Evolutionary conservation across 2,113 vertebrate genomes (phyloP).

Genomic region (Callaeas wilsoni): DNA sequence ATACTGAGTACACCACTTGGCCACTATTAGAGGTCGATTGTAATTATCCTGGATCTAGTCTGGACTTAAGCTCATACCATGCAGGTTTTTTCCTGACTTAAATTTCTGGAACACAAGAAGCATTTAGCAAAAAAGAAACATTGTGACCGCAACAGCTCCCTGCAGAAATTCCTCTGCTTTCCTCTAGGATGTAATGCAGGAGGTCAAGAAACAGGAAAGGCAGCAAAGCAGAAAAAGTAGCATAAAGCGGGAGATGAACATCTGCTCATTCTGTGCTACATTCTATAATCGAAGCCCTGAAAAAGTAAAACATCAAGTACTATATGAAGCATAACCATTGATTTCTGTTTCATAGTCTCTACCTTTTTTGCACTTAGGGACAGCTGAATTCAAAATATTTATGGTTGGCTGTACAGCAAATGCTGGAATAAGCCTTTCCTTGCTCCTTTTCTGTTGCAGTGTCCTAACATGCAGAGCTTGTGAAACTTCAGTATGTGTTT

Average conservation of each 20-base stretch:
- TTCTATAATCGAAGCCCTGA: conserved; percentile 17
- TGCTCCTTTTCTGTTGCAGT: not conserved
- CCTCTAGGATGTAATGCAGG: not conserved
- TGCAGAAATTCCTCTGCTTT: not conserved
- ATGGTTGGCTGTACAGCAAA: conserved; percentile 19
- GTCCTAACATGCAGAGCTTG: conserved; percentile 1
- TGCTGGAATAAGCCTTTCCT: conserved; percentile 11
- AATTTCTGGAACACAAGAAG: not conserved
- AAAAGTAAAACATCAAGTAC: not conserved
- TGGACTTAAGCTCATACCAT: not conserved
- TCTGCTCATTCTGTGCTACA: not conserved
- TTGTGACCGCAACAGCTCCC: not conserved
- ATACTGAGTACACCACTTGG: not conserved
- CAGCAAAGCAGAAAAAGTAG: not conserved
- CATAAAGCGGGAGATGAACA: not conserved
- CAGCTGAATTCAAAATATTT: conserved; percentile 36
- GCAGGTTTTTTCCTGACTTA: not conserved
- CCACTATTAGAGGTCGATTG: not conserved
- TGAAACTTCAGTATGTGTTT: not conserved
- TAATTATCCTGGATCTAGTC: not conserved
- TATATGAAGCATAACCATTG: conserved; percentile 15
- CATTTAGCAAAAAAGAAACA: not conserved
- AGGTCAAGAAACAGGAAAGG: not conserved
- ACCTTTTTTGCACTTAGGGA: not conserved
- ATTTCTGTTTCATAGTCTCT: conserved; percentile 48